Evolutionary conservation across 2,888 invertebrate genomes (phyloP).

Genomic region (Tipula confusa): DNA sequence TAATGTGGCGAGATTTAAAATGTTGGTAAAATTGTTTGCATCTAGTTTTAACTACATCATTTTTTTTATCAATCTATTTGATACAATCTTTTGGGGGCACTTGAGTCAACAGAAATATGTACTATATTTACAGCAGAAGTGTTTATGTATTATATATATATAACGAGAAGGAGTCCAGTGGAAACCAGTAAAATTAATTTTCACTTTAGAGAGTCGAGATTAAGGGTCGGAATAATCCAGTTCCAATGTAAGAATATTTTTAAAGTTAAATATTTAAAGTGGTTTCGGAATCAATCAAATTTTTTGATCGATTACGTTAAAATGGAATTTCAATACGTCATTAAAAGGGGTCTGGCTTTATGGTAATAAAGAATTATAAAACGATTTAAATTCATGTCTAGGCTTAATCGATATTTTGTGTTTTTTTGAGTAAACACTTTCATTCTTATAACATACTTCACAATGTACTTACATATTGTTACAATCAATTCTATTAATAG

Average conservation of each 20-base stretch:
- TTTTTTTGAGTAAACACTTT: neutral
- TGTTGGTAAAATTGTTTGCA: neutral
- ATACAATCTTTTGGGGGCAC: neutral
- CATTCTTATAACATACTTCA: neutral
- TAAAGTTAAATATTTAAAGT: neutral
- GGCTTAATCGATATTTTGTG: too few species aligned
- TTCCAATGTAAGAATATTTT: neutral
- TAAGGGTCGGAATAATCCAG: neutral
- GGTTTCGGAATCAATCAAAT: too few species aligned
- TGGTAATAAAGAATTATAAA: neutral
- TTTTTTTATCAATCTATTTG: neutral
- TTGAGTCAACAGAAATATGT: neutral
- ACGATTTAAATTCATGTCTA: too few species aligned
- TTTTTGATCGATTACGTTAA: neutral
- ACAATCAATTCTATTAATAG: neutral
- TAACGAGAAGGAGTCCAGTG: neutral
- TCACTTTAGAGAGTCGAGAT: neutral
- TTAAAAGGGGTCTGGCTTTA: neutral
- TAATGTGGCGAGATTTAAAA: neutral
- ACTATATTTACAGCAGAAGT: neutral
- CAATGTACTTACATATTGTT: neutral
- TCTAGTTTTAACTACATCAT: neutral
- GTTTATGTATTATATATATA: neutral
- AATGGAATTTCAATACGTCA: neutral
- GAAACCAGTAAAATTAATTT: neutral